Percentiles rank a stretch among this genome's conserved stretches.
Evolutionary conservation across 2,797 vertebrate species (phyloP).

Genomic region (Squalus acanthias): DNA sequence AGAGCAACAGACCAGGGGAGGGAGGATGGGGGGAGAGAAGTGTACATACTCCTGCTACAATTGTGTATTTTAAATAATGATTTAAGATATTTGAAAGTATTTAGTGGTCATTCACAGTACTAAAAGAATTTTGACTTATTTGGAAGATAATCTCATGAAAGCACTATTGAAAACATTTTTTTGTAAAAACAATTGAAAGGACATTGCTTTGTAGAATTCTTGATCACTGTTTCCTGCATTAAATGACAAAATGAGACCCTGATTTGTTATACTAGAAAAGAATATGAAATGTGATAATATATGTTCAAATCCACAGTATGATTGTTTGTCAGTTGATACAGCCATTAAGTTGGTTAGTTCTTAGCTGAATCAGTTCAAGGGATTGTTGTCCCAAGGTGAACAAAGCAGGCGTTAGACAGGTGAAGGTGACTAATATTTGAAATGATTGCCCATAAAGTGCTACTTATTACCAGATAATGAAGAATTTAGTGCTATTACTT

Average conservation of each 20-base stretch:
- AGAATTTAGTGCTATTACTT: neutral
- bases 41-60: neutral
- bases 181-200: neutral
- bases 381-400: conserved; percentile 5
- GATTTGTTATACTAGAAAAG: neutral
- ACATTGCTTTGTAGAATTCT: neutral
- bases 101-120: neutral
- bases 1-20: neutral
- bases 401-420: neutral
- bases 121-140: neutral
- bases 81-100: neutral
- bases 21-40: neutral
- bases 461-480: neutral
- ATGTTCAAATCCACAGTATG: neutral
- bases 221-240: neutral
- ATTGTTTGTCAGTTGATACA: neutral
- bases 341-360: neutral
- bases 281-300: neutral
- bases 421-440: conserved; percentile 6
- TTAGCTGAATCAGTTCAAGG: conserved; percentile 5
- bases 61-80: neutral
- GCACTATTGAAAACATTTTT: neutral
- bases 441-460: neutral
- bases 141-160: neutral
- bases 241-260: neutral